Conservation (phyloP, 2,113 vertebrate species). For the Apteryx mantelli region DNA sequence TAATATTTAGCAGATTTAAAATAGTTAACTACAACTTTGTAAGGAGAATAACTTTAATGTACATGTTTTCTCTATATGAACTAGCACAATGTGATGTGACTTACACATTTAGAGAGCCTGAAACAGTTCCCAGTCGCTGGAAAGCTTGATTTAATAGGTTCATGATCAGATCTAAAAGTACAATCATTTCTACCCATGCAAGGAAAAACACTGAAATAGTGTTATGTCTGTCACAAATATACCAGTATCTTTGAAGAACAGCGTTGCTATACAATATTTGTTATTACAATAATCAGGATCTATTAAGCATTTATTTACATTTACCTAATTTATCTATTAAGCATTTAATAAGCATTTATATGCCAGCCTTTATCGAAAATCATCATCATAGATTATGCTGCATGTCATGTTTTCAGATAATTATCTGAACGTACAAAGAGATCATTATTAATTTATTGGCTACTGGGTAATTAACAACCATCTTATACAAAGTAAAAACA, state of each 20-base stretch:
- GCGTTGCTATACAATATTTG: not conserved
- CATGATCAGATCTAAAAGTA: not conserved
- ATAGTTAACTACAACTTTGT: not conserved
- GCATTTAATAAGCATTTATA: too few relatives aligned
- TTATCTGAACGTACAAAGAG: not conserved
- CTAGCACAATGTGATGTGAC: not conserved
- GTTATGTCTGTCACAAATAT: not conserved
- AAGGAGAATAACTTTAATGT: not conserved
- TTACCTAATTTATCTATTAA: too few relatives aligned
- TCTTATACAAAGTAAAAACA: not conserved
- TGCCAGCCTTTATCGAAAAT: not conserved
- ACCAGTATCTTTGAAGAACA: not conserved
- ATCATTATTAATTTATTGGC: not conserved
- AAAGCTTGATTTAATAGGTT: not conserved
- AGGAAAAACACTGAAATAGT: not conserved
- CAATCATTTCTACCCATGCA: not conserved
- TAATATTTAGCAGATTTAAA: not conserved
- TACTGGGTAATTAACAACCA: not conserved
- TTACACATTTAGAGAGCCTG: not conserved
- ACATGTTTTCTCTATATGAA: not conserved
- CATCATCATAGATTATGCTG: rapidly evolving
- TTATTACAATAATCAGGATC: not conserved
- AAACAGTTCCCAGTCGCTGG: not conserved
- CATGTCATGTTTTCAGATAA: not conserved
- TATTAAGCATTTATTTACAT: not conserved